Base-by-base conservation (phyloP, 2,888 invertebrate species). In the Apomyelois bistriatella region DNA sequence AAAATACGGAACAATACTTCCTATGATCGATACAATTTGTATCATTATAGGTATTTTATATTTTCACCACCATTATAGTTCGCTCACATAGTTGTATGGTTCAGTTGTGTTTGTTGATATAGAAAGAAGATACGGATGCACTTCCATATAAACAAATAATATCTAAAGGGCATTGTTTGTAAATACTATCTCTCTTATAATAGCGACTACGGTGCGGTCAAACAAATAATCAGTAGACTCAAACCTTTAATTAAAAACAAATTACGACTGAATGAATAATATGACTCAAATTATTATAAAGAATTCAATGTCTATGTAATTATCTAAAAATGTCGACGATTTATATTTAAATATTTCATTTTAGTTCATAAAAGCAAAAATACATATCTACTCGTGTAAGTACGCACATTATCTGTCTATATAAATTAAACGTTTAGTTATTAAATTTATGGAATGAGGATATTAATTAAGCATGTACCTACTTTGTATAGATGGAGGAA, bases 121-220 rank as follows among this genome's bases (percentile, higher is more conserved):
- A 16, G 32, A 32, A 15, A 43, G 43, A 43, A 8, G 46, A 38
- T 28, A 38, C 13, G 48, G 58, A 59, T 53, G 61, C 70, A 71
- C 48, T 48, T 28, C 28, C 13, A 41, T 32, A 40, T 15, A 40
- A 50, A 71, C 70, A 72, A 61, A 57, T 54, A 65, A 61, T 61
- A 64, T 47, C 55, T 60, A 57, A 72, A 83, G 85, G 85, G 79
- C 76, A 67, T 51, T 82, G 74, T 88, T 85, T 77, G 79, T 75
- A 86, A 87, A 87, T 77, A 86, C 5, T 57, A 62, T 58, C 58
- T 68, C 76, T 79, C 66, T 15, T 70, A 66, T 54, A 56, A 60
- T 66, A 46, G 8, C 8, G 32, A 46, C 28, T 10, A 32, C 30
- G 32, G 3, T 3, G 15, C 46, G 32, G 46, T 46, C 46, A 35